Base-by-base conservation (phyloP, 2,797 vertebrate genomes). In the Mormyrops attenuatus region DNA sequence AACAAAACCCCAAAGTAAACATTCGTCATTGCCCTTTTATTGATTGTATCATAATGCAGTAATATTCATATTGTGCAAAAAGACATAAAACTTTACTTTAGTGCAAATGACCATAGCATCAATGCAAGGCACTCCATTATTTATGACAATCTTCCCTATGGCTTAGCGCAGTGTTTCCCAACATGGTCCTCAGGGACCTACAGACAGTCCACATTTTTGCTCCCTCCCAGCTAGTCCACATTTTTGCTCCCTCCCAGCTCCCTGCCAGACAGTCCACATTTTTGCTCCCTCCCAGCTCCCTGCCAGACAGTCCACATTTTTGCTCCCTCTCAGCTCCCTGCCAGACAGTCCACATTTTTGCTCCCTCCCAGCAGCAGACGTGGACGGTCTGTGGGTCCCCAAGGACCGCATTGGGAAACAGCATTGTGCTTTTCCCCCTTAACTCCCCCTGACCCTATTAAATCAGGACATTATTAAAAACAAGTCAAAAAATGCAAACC, bases 1-100 rank as follows among this genome's bases (percentile, higher is more conserved):
- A 44, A 47, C 30, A 73, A 63, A 26, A 63, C n/a, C n/a, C n/a
- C 60, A 66, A 47, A 88, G 86, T 38, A 87, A 87, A 34, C 85
- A 52, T 49, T 49, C 11, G 63, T 84, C 22, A 89, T 66, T 49
- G n/a, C 41, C 13, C 26, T 89, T 91, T 93, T 94, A 93, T 91
- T 90, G 57, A 91, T 89, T 90, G 44, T 91, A 91, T 94, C 92
- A 92, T 89, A 95, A 94, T 94, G 89, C 92, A 94, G 93, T 89
- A 90, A 93, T 89, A 93, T 94, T 94, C 93, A 93, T 92, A 94
- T 93, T 93, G 57, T 89, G 90, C 89, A 90, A 93, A 87, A 13
- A 94, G 91, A 93, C 93, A 92, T 88, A 38, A 52, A 89, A 77
- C 7, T 89, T 91, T 86, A 85, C 3, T 50, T 94, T 91, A 92